A percentile compares a stretch with the other conserved stretches of the same genome.
Evolutionary conservation across 2,888 invertebrate species (phyloP).

Genomic region (Ennomos erosarius): DNA sequence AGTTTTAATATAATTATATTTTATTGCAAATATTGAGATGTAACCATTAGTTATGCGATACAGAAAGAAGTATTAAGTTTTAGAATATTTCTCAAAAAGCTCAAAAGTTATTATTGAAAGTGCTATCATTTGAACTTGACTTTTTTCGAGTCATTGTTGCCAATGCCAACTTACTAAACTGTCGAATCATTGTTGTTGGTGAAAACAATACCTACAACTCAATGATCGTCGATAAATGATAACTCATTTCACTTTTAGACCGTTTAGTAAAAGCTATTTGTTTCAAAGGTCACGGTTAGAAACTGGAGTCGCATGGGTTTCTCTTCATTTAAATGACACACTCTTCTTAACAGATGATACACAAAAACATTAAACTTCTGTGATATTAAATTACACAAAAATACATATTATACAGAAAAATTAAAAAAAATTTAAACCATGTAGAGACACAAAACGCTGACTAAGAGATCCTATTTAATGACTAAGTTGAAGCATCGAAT

Average conservation of each 20-base stretch:
- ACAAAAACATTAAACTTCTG: too few relatives aligned
- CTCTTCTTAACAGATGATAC: neutral
- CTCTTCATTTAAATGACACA: constrained; percentile 38
- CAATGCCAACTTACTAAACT: constrained; percentile 43
- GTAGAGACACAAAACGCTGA: too few relatives aligned
- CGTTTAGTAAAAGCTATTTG: constrained; percentile 63
- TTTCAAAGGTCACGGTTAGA: constrained; percentile 60
- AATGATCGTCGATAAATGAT: constrained; percentile 56
- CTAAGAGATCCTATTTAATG: neutral
- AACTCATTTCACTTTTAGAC: constrained; percentile 67
- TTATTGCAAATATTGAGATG: too few relatives aligned
- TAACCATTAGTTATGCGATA: too few relatives aligned
- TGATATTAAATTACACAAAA: too few relatives aligned
- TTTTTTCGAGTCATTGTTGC: constrained; percentile 32
- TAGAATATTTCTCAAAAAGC: too few relatives aligned
- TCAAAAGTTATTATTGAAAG: constrained; percentile 6
- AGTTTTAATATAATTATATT: too few relatives aligned
- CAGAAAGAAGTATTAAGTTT: too few relatives aligned
- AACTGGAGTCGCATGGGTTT: constrained; percentile 42
- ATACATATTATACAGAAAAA: too few relatives aligned
- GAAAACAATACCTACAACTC: constrained; percentile 60
- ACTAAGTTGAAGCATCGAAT: constrained; percentile 10
- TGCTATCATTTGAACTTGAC: constrained; percentile 32
- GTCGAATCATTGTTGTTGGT: constrained; percentile 69
- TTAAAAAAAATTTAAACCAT: too few relatives aligned